These are phyloP conservation scores for Lucifuga dentata DNA, from an alignment of 2,113 vertebrate species.

Conservation along the genomic window DNA sequence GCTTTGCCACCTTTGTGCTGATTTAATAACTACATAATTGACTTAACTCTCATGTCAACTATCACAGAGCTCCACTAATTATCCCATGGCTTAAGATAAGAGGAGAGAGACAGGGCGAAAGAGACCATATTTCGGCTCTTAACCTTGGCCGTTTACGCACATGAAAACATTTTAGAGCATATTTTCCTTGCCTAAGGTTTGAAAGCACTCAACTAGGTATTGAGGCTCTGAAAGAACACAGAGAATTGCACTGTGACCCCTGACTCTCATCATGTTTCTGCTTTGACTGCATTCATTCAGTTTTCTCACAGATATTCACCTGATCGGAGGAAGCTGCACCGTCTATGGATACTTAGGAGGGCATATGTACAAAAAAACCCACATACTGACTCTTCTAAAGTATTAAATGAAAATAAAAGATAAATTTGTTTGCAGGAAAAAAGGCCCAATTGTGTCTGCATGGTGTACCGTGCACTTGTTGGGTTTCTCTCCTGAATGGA, in stretches of 20 bases:
- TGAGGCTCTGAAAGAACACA: conserved; percentile 37
- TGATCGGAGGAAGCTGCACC: conserved; percentile 9
- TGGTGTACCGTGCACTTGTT: conserved; percentile 95
- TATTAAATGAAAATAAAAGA: background rate
- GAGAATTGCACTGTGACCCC: conserved; percentile 25
- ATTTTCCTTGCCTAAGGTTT: conserved; percentile 4
- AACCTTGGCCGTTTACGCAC: conserved; percentile 45
- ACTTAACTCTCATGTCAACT: conserved; percentile 72
- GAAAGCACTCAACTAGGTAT: conserved; percentile 38
- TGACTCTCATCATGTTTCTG: conserved; percentile 40
- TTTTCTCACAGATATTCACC: conserved; percentile 11
- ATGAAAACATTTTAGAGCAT: conserved; percentile 41
- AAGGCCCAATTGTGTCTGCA: conserved; percentile 21
- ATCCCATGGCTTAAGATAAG: conserved; percentile 52
- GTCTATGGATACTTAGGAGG: background rate
- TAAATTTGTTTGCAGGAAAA: background rate
- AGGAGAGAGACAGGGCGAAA: too few species aligned
- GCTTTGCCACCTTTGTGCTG: conserved; percentile 65
- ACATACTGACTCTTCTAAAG: background rate
- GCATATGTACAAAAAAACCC: too few species aligned
- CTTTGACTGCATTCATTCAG: conserved; percentile 34
- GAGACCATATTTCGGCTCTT: conserved; percentile 50
- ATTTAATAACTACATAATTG: conserved; percentile 79
- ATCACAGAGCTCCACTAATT: conserved; percentile 74
- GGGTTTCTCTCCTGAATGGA: conserved; percentile 98